Evolutionary conservation across 2,797 vertebrate species (phyloP), one percentile per base, ranked within the genome.

Genomic region (Natrix natrix): DNA sequence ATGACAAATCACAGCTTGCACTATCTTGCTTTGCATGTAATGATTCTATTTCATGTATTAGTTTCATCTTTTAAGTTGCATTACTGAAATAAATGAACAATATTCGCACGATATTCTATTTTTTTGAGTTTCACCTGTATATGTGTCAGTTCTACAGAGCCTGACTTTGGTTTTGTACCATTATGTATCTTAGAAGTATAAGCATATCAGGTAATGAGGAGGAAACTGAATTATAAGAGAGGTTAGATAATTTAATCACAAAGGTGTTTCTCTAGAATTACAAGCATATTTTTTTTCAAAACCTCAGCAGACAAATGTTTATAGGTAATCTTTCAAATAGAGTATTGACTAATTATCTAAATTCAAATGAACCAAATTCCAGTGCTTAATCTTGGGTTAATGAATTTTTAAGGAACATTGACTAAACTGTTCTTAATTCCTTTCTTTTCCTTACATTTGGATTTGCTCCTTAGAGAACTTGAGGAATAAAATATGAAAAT

Each of bases 391-490:
- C 20, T 87, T 52, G 28, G 37, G 20, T 56, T n/a, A n/a, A 63
- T 55, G 17, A 32, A 56, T 88, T 24, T 92, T 60, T n/a, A 56
- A 43, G 74, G 52, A 92, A 13, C 52, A 87, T 37, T 63, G 69
- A 87, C 60, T 43, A 37, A 57, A 16, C 28, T 92, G 61, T 24
- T 48, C 86, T 37, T 87, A 92, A 88, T 69, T 88, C 60, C 48
- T 92, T n/a, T 57, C 59, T 52, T 88, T 88, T 57, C 54, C 55
- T 88, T 88, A 88, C 56, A 92, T 88, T 88, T 88, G 86, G 86
- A 57, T 48, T 66, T 88, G 56, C 14, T 57, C 37, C 2, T n/a
- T 74, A 8, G 10, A 43, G 37, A 52, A 59, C 48, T 59, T 91
- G 32, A 12, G 22, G 52, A 54, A 20, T 87, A 87, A 88, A 69